Evolutionary conservation across 1,140 invertebrate genomes (phyloP), one percentile per base, ranked within the genome.

Genomic region (Polypedilum pembai): DNA sequence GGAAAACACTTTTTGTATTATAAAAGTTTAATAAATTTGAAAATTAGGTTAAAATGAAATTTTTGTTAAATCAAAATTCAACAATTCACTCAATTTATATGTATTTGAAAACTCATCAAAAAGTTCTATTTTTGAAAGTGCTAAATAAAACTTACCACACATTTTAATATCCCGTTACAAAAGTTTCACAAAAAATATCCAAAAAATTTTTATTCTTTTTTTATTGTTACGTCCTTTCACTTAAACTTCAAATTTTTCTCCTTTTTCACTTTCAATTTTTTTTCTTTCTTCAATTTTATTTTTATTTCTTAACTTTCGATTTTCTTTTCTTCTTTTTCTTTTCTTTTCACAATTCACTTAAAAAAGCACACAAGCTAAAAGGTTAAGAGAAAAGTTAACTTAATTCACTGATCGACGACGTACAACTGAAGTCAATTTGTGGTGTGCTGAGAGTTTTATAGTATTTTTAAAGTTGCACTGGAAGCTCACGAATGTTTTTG

Each of bases 331-430:
- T 33, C 24, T 33, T 45, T 12, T 12, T 45, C 8, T 45, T 45
- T 45, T 45, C 1, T 45, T 45, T 45, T 12, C 41, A 45, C 8
- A 45, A 45, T 12, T 45, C 12, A 56, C 45, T n/a, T n/a, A 12
- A 56, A 56, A 56, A 56, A 56, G 45, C n/a, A 8, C 12, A 15
- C 45, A 56, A n/a, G 12, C 4, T n/a, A 56, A n/a, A 56, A 56
- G n/a, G 12, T 45, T 1, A 45, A 8, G 15, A 8, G 8, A 8
- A 45, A 45, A 15, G 41, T 2, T 4, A 45, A 45, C 2, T 45
- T 56, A 56, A 56, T 56, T 56, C 45, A n/a, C n/a, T n/a, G n/a
- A 56, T 56, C 45, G n/a, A 12, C n/a, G 45, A 56, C n/a, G 45
- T 15, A 56, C 8, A n/a, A 56, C 12, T 56, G 45, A 56, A n/a